A percentile compares a stretch with the other conserved stretches of the same genome.
Conservation (phyloP, 2,888 invertebrate genomes). For the Trissolcus brochymenae region DNA sequence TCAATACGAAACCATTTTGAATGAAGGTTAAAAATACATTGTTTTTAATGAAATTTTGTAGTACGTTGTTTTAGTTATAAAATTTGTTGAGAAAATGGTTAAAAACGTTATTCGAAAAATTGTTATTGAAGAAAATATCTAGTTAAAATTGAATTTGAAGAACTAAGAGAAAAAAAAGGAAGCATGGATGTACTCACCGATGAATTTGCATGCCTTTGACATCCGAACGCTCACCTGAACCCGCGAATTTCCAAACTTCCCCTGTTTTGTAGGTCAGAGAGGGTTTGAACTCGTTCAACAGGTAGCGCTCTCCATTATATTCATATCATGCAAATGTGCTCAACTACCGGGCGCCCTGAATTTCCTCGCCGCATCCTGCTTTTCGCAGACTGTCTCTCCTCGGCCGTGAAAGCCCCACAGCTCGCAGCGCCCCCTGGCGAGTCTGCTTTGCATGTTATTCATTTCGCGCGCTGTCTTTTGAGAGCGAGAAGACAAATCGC, state of each 20-base stretch:
- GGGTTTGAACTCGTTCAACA: constrained; percentile 73
- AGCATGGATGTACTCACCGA: too few relatives aligned
- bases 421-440: constrained; percentile 56
- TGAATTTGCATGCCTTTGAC: too few relatives aligned
- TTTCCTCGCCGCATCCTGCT: constrained; percentile 44
- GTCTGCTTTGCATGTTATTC: constrained; percentile 66
- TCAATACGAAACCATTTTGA: too few relatives aligned
- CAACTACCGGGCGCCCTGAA: constrained; percentile 60
- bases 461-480: constrained; percentile 18
- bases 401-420: constrained; percentile 15
- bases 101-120: too few relatives aligned
- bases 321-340: constrained; percentile 76
- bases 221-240: neutral
- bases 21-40: too few relatives aligned
- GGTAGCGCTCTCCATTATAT: constrained; percentile 76
- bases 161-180: too few relatives aligned
- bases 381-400: constrained; percentile 3
- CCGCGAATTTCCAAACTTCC: constrained; percentile 40
- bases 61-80: too few relatives aligned
- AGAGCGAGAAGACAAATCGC: constrained; percentile 28
- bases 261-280: constrained; percentile 67
- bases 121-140: too few relatives aligned
- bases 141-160: too few relatives aligned
- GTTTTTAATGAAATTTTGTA: too few relatives aligned
- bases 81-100: too few relatives aligned